Base-by-base conservation (phyloP, 2,113 vertebrate species). In the Macquaria ambigua region DNA sequence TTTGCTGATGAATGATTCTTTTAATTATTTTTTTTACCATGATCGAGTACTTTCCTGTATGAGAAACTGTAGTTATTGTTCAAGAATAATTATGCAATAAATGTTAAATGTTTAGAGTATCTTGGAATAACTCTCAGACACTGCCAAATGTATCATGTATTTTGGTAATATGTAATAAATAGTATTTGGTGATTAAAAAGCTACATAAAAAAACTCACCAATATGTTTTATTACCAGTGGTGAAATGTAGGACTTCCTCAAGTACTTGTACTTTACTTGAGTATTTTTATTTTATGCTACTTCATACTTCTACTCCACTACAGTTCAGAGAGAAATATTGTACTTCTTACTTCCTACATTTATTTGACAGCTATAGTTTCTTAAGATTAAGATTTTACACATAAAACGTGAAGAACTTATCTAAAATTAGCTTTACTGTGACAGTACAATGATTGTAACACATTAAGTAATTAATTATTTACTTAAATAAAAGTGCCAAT, bases 181-280 rank as follows among this genome's bases (percentile, higher is more conserved):
- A 28, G 37, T 55, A 53, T 70, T 56, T 73, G 16, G 28, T 72
- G 23, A 73, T 83, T 66, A 58, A 73, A 79, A 41, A 4, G 28
- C 21, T n/a, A 3, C 41, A n/a, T 2, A 8, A 53, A 21, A 53
- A 53, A 50, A 6, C 6, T 18, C 48, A 16, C 15, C 3, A 8
- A 21, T 53, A 53, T 53, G 52, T 53, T 53, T 53, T 8, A 21
- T 53, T 52, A 52, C 18, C 50, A 20, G 6, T 21, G 18, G 7
- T 21, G 7, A 1, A 50, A 50, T 18, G 48, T 50, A 56, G 53
- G 56, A 50, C 21, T 48, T 50, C 55, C 8, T 70, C 0, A 1
- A 21, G 31, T 12, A 61, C 21, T 66, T 39, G 18, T 46, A 31
- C 55, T 37, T 62, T 9, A 23, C 52, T 23, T 7, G 18, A 23